Evolutionary conservation across 92 coral and sea anemone species (phyloP), one percentile per base, ranked within the genome.

Genomic region (Virgularia gustaviana): DNA sequence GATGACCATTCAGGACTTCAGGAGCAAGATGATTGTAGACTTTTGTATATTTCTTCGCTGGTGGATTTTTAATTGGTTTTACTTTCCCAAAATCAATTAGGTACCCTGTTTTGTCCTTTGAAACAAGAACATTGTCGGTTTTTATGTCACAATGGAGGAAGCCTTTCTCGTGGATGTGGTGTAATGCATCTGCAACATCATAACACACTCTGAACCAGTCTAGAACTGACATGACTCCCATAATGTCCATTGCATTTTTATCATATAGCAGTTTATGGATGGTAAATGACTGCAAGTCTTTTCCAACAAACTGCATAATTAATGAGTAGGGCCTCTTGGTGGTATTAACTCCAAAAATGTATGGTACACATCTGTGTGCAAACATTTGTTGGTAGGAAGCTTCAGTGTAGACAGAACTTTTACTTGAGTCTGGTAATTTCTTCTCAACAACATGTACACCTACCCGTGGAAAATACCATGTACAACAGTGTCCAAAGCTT

Each of bases 361-460:
- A 54, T 18, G 60, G 60, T 12, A 54, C 60, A 54, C 60, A 54
- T 54, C 60, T 54, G 25, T 54, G 60, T 54, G 60, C 24, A 54
- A 54, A 54, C 60, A 54, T 3, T 54, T 54, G 28, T 3, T 54
- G 60, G 31, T 24, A 54, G 27, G 11, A 54, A 10, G 60, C 60
- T 27, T 54, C 60, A 27, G 19, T 19, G 27, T 54, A 54, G 28
- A 54, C 60, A 1, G 60, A 54, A 27, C 60, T 54, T 16, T n/a
- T 32, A 54, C 60, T 54, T 19, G 60, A 54, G 25, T 54, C 31
- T n/a, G 60, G 7, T 32, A 54, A 27, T 24, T 10, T 2, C 31
- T 54, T 54, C 31, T 54, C 60, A 19, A 54, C 60, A 54, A 54
- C 60, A 54, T 54, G 60, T 1, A 54, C 12, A 54, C 60, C 60